These are phyloP conservation scores for Acanthochromis polyacanthus DNA, from an alignment of 2,113 vertebrate species.

Conservation along the genomic window DNA sequence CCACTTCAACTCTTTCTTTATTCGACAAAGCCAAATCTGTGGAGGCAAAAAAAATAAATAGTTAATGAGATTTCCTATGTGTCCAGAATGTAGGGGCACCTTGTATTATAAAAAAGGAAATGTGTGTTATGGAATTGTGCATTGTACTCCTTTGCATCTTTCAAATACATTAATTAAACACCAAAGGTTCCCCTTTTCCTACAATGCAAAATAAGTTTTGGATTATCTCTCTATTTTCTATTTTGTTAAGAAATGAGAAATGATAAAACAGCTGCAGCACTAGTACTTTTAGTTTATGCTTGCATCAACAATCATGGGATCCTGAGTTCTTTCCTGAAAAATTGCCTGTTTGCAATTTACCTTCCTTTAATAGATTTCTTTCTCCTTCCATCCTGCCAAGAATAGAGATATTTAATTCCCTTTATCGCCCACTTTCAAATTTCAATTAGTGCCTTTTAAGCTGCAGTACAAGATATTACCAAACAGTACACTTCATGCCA, in stretches of 20 bases:
- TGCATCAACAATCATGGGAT: constrained; percentile 4
- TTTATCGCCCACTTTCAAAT: constrained; percentile 56
- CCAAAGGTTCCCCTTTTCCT: neutral
- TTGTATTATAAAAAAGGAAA: no score
- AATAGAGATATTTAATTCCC: constrained; percentile 63
- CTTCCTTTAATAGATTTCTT: constrained; percentile 60
- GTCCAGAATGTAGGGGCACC: no score
- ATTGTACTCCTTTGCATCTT: no score
- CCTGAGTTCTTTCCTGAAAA: constrained; percentile 48
- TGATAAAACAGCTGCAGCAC: constrained; percentile 9
- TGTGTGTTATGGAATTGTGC: no score
- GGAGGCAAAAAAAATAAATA: no score
- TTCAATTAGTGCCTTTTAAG: constrained; percentile 73
- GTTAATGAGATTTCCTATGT: no score
- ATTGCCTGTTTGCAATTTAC: constrained; percentile 72
- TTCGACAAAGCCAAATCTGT: no score
- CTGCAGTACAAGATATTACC: constrained; percentile 57
- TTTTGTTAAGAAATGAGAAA: neutral
- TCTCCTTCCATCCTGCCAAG: constrained; percentile 67
- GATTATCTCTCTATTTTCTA: neutral
- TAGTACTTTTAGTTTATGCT: neutral
- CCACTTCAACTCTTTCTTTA: no score
- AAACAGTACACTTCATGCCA: constrained; percentile 13
- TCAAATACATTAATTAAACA: neutral
- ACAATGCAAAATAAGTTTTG: neutral